Conservation (phyloP, 2,797 vertebrate species). For the Microctenopoma lineatum region DNA sequence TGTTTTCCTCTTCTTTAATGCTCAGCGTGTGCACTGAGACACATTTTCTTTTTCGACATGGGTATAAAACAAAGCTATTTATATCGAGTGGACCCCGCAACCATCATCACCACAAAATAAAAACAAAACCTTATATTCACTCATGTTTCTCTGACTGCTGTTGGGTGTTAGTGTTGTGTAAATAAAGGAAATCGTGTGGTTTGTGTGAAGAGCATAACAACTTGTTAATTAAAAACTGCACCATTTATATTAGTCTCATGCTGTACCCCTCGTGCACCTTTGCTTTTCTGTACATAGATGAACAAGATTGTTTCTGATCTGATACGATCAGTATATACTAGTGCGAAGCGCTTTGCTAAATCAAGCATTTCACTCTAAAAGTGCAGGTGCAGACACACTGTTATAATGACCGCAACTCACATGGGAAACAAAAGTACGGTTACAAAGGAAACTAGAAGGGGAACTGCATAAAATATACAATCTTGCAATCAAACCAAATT, state of each 20-base stretch:
- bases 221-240: not conserved
- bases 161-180: not conserved
- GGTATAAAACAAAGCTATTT: not conserved
- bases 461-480: conserved; percentile 13
- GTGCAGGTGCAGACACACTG: conserved; percentile 30
- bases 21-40: not conserved
- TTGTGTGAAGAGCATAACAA: not conserved
- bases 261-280: not conserved
- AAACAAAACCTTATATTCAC: too few species aligned
- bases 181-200: not conserved
- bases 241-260: not conserved
- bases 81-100: too few species aligned
- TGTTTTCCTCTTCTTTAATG: not conserved
- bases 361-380: not conserved
- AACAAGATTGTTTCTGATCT: not conserved
- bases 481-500: conserved; percentile 18
- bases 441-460: conserved; percentile 26
- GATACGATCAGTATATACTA: not conserved
- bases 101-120: not conserved
- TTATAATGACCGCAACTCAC: conserved; percentile 3
- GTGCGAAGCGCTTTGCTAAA: conserved; percentile 9
- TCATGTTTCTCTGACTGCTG: too few species aligned
- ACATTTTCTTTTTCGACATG: not conserved
- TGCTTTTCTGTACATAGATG: not conserved
- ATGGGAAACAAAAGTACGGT: not conserved